Evolutionary conservation across 2,888 invertebrate species (phyloP), one percentile per base, ranked within the genome.

Genomic region (Ferrisia virgata): DNA sequence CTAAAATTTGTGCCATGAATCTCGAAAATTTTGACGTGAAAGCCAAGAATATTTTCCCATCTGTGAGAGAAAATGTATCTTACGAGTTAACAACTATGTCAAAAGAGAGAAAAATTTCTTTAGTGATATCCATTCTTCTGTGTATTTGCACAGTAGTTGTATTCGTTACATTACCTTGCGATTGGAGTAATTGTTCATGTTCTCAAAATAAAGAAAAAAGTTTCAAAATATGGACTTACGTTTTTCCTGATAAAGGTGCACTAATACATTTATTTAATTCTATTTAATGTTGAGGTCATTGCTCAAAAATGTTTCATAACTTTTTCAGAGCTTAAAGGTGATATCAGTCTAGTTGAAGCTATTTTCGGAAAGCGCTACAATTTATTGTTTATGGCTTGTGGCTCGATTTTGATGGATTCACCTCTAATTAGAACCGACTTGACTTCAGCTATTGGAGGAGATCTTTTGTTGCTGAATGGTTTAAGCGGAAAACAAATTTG

Each of bases 321-420:
- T 40, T n/a, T 87, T 87, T 79, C 86, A 89, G 89, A 89, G 86
- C 85, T 94, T 0, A 92, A 92, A 40, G 94, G 94, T 0, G 91
- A 91, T 13, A 92, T 94, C 18, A 93, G 93, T 88, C 91, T 93
- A 0, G 93, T 94, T 0, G 90, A 91, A 69, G 93, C 43, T 13
- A 22, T 13, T 9, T 69, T 40, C 11, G 28, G 72, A 69, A 76
- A 83, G 6, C 28, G 43, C 22, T 28, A 93, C 0, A 94, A 94
- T 88, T 88, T 95, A 69, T 93, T 94, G 86, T 92, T 94, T 86
- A 91, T 95, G 85, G 93, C 94, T 87, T 91, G 93, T 85, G 93
- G 93, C 6, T 86, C 88, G 86, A 82, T 88, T 86, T 86, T 85
- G 33, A 82, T 69, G 43, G 76, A 88, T 86, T 85, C 87, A 78